Conservation (phyloP, 64 coral and sea anemone species). For the Platygyra sinensis region DNA sequence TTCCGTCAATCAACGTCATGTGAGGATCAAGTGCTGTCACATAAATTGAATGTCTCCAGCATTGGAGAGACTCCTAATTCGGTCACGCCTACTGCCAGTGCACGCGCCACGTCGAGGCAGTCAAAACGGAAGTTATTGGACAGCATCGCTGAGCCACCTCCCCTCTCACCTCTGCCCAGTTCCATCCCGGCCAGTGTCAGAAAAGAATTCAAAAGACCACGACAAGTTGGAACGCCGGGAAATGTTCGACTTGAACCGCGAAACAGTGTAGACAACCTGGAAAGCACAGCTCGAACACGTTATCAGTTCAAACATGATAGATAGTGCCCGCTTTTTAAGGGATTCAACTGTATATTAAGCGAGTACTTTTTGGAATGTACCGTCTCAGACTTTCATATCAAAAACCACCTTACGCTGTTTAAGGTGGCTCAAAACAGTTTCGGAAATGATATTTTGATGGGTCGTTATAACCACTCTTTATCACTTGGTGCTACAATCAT, state of each 20-base stretch:
- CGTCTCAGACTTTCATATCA: too few relatives aligned
- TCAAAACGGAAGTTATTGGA: conserved; percentile 78
- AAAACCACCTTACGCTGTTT: too few relatives aligned
- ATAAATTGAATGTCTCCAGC: not conserved
- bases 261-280: not conserved
- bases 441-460: too few relatives aligned
- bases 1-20: not conserved
- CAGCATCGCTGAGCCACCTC: conserved; percentile 74
- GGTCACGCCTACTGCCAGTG: not conserved
- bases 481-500: too few relatives aligned
- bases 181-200: conserved; percentile 69
- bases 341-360: too few relatives aligned
- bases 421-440: too few relatives aligned
- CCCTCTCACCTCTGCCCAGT: conserved; percentile 59
- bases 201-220: conserved; percentile 84
- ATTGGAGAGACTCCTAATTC: not conserved
- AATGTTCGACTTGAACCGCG: not conserved
- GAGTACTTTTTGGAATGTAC: too few relatives aligned
- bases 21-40: not conserved
- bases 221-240: not conserved
- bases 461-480: too few relatives aligned
- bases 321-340: too few relatives aligned
- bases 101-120: conserved; percentile 3
- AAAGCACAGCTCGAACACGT: too few relatives aligned
- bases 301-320: too few relatives aligned